These are phyloP conservation scores for Osedax fenrisi DNA, from an alignment of 2,888 invertebrate genomes.

Conservation along the genomic window DNA sequence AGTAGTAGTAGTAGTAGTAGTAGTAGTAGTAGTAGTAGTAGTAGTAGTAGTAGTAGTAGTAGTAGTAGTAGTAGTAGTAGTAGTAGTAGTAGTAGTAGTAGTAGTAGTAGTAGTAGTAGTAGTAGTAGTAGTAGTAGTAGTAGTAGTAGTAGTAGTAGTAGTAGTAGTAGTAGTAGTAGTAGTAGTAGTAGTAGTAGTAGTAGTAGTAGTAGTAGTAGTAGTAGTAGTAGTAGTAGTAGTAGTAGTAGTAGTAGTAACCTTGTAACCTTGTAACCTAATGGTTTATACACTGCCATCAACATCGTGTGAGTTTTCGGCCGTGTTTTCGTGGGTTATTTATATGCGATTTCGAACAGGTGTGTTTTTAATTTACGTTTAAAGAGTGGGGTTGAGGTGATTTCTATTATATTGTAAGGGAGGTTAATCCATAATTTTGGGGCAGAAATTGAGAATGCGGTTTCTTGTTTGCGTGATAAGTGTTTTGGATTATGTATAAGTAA, in stretches of 20 bases:
- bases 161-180: background rate
- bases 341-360: too few species aligned
- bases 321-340: too few species aligned
- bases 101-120: background rate
- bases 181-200: conserved; percentile 5
- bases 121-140: background rate
- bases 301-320: too few species aligned
- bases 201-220: conserved; percentile 5
- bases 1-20: conserved; percentile 11
- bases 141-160: background rate
- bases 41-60: background rate
- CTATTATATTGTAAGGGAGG: too few species aligned
- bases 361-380: too few species aligned
- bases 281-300: too few species aligned
- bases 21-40: background rate
- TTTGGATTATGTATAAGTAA: too few species aligned
- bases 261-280: too few species aligned
- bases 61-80: background rate
- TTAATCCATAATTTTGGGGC: too few species aligned
- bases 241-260: background rate
- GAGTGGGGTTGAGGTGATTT: too few species aligned
- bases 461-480: too few species aligned
- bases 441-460: too few species aligned
- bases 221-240: background rate
- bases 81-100: background rate